A percentile compares a stretch with the other conserved stretches of the same genome.
phyloP scores from a whole-genome alignment of 1,140 invertebrate species.

The Cotesia vestalis region DNA sequence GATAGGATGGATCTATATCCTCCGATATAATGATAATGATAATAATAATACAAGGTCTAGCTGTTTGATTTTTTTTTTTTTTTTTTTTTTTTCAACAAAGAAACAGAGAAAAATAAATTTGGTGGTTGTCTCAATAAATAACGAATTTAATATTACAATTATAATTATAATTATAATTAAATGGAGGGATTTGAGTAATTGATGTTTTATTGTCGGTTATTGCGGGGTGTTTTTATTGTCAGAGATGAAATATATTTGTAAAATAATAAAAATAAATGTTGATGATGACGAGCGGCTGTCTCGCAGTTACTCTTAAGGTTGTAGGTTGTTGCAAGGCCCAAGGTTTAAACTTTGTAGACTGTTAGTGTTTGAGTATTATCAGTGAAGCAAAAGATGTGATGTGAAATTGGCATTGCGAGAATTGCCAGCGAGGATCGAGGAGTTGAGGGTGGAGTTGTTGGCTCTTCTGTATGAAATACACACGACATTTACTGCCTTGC shows the following conservation, averaged over 20 bases:
- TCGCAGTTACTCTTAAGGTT: background rate
- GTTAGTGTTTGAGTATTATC: constrained; percentile 37
- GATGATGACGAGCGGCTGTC: constrained; percentile 18
- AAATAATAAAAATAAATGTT: background rate
- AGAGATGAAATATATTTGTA: background rate
- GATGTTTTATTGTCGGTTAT: background rate
- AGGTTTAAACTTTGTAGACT: constrained; percentile 39
- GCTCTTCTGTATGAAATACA: constrained; percentile 62
- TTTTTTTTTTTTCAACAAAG: background rate
- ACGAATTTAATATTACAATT: too few species aligned
- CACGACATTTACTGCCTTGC: constrained; percentile 65
- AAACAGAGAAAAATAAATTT: background rate
- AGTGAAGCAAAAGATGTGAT: constrained; percentile 35
- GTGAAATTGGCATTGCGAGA: constrained; percentile 41
- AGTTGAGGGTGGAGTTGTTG: constrained; percentile 51
- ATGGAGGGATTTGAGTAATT: too few species aligned
- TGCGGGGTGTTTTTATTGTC: background rate
- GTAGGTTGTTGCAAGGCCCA: too few species aligned
- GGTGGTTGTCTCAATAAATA: background rate
- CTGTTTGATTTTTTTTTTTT: background rate
- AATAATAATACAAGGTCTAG: too few species aligned
- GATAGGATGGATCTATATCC: background rate
- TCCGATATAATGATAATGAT: background rate
- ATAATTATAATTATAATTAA: too few species aligned
- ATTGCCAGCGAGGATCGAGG: background rate